These are phyloP conservation scores for Pseudochromis fuscus DNA, from an alignment of 2,797 vertebrate genomes.

Conservation along the genomic window DNA sequence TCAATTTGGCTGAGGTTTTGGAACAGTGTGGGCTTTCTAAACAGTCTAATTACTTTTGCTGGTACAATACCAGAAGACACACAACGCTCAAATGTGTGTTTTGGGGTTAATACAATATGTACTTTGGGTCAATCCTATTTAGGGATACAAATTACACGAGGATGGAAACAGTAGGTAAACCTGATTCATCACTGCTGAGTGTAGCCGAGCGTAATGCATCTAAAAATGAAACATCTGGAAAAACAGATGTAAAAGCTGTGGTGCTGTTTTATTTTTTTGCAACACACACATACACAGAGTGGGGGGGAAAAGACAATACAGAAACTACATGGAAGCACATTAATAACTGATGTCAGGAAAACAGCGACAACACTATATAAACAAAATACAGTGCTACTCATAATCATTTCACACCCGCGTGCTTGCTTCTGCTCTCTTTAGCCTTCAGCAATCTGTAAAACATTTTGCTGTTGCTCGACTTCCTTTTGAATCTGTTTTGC, in stretches of 20 bases:
- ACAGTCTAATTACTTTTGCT: slow-evolving; percentile 15
- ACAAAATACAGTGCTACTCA: neutral
- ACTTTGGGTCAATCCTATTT: slow-evolving; percentile 35
- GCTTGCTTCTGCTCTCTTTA: slow-evolving; percentile 18
- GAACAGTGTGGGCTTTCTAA: neutral
- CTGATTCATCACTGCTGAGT: slow-evolving; percentile 30
- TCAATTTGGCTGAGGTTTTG: slow-evolving; percentile 9
- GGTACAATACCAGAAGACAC: slow-evolving; percentile 9
- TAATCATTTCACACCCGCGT: neutral
- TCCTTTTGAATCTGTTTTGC: slow-evolving; percentile 20
- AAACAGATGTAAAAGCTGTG: slow-evolving; percentile 8
- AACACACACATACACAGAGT: neutral
- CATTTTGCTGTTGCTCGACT: slow-evolving; percentile 10
- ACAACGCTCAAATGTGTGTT: slow-evolving; percentile 8
- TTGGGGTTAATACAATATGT: slow-evolving; percentile 27
- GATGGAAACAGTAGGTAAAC: slow-evolving; percentile 13
- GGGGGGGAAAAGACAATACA: neutral
- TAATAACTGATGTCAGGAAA: neutral
- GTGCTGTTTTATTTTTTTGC: neutral
- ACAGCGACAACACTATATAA: neutral
- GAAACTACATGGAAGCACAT: neutral
- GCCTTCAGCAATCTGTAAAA: slow-evolving; percentile 1
- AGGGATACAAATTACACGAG: slow-evolving; percentile 14
- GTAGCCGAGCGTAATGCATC: slow-evolving; percentile 13
- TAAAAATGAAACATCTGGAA: slow-evolving; percentile 18